Conservation (phyloP, 2,888 invertebrate species). For the Stenichneumon culpator region DNA sequence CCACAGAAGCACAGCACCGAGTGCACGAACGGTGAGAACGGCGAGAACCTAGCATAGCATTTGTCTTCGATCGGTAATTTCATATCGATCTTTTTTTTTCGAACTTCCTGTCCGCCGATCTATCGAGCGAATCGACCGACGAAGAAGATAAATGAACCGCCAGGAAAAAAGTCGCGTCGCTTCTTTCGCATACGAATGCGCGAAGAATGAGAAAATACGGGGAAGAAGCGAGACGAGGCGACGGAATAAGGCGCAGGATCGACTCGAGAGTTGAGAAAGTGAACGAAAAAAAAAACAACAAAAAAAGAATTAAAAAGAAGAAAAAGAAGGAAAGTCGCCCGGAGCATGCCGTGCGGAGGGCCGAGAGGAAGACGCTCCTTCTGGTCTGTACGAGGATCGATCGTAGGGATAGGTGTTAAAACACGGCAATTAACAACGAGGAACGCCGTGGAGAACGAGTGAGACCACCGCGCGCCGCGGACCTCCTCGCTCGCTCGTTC, state of each 20-base stretch:
- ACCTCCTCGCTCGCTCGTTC: slow-evolving; percentile 54
- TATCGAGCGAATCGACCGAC: slow-evolving; percentile 51
- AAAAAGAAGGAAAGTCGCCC: slow-evolving; percentile 35
- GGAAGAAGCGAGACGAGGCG: slow-evolving; percentile 34
- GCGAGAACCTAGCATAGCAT: too few relatives aligned
- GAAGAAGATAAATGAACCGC: slow-evolving; percentile 48
- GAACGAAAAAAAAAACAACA: slow-evolving; percentile 48
- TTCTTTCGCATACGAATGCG: neutral
- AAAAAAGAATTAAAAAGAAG: slow-evolving; percentile 30
- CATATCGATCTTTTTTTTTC: neutral
- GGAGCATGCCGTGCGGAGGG: slow-evolving; percentile 55
- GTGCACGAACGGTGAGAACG: too few relatives aligned
- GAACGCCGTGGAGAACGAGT: slow-evolving; percentile 76
- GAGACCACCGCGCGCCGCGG: slow-evolving; percentile 80
- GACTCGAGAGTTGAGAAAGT: slow-evolving; percentile 15
- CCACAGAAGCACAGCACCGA: too few relatives aligned
- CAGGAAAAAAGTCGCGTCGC: neutral
- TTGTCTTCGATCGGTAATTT: neutral
- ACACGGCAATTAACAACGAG: slow-evolving; percentile 85
- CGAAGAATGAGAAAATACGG: slow-evolving; percentile 40
- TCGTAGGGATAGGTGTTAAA: slow-evolving; percentile 83
- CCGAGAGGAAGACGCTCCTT: slow-evolving; percentile 66
- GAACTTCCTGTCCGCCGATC: neutral
- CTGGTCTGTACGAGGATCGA: slow-evolving; percentile 71
- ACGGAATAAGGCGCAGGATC: neutral